Conservation (phyloP, 2,888 invertebrate genomes). For the Hemistola chrysoprasaria region DNA sequence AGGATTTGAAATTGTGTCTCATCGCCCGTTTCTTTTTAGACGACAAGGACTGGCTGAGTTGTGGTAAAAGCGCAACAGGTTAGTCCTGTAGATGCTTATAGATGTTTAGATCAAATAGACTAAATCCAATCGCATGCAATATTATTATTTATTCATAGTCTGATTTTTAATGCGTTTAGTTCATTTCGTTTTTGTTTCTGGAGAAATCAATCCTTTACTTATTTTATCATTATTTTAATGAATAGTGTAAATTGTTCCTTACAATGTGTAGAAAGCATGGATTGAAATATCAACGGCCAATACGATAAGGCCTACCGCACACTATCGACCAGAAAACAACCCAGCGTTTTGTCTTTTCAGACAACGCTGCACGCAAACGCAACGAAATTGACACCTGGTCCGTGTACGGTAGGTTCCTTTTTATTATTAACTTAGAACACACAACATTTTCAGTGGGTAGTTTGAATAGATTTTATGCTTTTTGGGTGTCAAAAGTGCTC, state of each 20-base stretch:
- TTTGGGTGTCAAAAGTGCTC: too few species aligned
- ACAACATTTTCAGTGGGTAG: too few species aligned
- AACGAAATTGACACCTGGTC: slow-evolving; percentile 17
- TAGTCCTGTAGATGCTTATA: slow-evolving; percentile 60
- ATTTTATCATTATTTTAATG: too few species aligned
- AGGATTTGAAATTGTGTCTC: slow-evolving; percentile 2
- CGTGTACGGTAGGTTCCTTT: slow-evolving; percentile 17
- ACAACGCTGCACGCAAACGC: slow-evolving; percentile 18
- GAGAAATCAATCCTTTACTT: too few species aligned
- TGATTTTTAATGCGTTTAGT: too few species aligned
- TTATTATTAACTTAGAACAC: neutral
- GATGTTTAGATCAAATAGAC: slow-evolving; percentile 10
- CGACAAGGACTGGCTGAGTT: slow-evolving; percentile 81
- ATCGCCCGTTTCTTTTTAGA: slow-evolving; percentile 41
- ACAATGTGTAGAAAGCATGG: too few species aligned
- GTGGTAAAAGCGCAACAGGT: slow-evolving; percentile 78
- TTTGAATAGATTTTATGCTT: too few species aligned
- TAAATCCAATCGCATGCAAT: slow-evolving; percentile 3
- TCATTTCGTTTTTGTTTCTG: too few species aligned
- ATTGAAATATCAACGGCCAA: too few species aligned
- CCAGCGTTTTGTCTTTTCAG: slow-evolving; percentile 20
- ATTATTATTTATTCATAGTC: neutral
- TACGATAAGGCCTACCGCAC: slow-evolving; percentile 19
- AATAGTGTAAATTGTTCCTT: too few species aligned
- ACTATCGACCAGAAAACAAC: slow-evolving; percentile 18